Base-by-base conservation (phyloP, 2,113 vertebrate genomes). In the Girardinichthys multiradiatus region DNA sequence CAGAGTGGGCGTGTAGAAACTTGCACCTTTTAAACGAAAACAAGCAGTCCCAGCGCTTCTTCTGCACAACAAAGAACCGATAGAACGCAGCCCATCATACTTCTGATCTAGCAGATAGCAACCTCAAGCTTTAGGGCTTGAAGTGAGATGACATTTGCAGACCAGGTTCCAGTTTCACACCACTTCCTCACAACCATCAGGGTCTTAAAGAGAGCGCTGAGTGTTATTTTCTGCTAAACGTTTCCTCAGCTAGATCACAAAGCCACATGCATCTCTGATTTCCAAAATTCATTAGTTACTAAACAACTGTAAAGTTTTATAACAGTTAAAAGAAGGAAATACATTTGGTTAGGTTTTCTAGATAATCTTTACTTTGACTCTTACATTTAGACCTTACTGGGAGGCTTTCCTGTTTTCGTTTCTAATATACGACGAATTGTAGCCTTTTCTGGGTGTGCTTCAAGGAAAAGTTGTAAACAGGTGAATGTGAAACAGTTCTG, bases 1-100 rank as follows among this genome's bases (percentile, higher is more conserved):
- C 59, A 5, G 68, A 24, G 89, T 89, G 76, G 88, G 88, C 88
- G 76, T 85, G 93, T 89, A 72, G 57, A 82, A 90, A 82, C 90
- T 80, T 91, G 89, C 64, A 42, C 24, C 19, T 64, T 51, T 29
- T 19, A 37, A 76, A 48, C 64, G 83, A 81, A 77, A 81, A 30
- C 73, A 67, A 74, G 64, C 80, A 77, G 59, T 13, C 24, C 61
- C 63, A 66, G 57, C 48, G 31, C 63, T 64, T 39, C 37, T 54
- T 48, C 29, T 66, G 69, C 57, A 42, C 45, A 73, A 64, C 76
- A 29, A 42, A 73, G 65, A 7, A 58, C 30, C 17, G 19, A 42
- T 1, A 68, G 45, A 26, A 63, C 24, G 48, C 48, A 63, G 45
- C 4, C 8, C 7, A 66, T 70, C 59, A 58, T 76, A 54, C 70